These are phyloP conservation scores for Jordanella pulchra DNA, from an alignment of 2,797 vertebrate species.

Conservation along the genomic window DNA sequence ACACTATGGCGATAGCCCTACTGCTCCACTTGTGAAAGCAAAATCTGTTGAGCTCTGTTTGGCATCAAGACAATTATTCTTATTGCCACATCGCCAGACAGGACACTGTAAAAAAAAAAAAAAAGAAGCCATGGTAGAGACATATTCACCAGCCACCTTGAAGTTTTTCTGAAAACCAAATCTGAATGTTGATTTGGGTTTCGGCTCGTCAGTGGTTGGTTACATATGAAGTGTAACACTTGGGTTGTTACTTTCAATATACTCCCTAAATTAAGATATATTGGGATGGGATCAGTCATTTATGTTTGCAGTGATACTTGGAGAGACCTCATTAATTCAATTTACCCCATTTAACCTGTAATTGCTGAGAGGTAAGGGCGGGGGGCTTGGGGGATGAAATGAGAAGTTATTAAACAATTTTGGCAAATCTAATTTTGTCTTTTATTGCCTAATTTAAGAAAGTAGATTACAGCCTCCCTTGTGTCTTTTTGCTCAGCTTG, in stretches of 20 bases:
- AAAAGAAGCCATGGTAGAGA: not conserved
- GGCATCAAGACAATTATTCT: too few species aligned
- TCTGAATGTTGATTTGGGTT: not conserved
- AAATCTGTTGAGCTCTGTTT: too few species aligned
- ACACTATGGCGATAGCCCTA: too few species aligned
- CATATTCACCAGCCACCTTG: not conserved
- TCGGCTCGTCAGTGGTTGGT: not conserved
- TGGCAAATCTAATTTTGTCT: conserved; percentile 36
- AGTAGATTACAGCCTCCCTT: conserved; percentile 30
- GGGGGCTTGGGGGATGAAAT: conserved; percentile 24
- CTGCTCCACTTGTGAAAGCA: too few species aligned
- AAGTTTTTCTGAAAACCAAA: not conserved
- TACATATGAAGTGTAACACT: not conserved
- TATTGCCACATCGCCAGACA: too few species aligned
- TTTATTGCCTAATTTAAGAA: conserved; percentile 28
- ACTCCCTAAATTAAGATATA: conserved; percentile 24
- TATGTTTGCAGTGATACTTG: conserved; percentile 42
- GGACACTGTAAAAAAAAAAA: too few species aligned
- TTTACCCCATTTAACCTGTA: conserved; percentile 31
- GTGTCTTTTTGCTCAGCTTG: conserved; percentile 26
- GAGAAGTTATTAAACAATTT: conserved; percentile 33
- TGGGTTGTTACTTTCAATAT: conserved; percentile 1
- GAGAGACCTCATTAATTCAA: conserved; percentile 45
- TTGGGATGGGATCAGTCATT: conserved; percentile 45
- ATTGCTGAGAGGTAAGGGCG: conserved; percentile 7